phyloP scores from a whole-genome alignment of 1,140 invertebrate species.

The Musca vetustissima region DNA sequence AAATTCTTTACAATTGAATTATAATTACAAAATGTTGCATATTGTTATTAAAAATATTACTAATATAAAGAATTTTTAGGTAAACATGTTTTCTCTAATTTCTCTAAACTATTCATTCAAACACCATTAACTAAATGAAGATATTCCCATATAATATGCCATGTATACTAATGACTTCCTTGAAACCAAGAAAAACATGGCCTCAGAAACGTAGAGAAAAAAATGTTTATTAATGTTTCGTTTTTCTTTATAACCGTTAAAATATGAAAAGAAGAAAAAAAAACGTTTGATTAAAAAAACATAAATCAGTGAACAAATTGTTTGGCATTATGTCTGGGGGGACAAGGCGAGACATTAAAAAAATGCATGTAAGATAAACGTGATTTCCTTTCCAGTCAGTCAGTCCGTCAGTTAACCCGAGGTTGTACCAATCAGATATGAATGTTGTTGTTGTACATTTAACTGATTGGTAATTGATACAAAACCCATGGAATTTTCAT shows the following conservation, averaged over 20 bases:
- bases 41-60: too few species aligned
- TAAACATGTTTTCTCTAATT: too few species aligned
- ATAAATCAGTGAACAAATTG: slow-evolving; percentile 21
- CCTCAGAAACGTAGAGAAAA: neutral
- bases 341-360: neutral
- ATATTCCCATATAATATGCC: slow-evolving; percentile 8
- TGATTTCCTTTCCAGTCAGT: slow-evolving; percentile 18
- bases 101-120: too few species aligned
- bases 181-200: neutral
- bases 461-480: too few species aligned
- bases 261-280: slow-evolving; percentile 1
- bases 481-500: slow-evolving; percentile 16
- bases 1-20: too few species aligned
- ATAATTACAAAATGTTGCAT: too few species aligned
- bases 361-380: neutral
- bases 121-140: too few species aligned
- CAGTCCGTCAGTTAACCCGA: too few species aligned
- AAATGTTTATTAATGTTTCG: neutral
- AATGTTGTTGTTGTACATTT: too few species aligned
- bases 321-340: neutral
- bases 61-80: too few species aligned
- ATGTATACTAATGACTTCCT: slow-evolving; percentile 22
- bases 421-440: too few species aligned
- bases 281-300: neutral
- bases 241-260: neutral